These are phyloP conservation scores for Etheostoma spectabile DNA, from an alignment of 2,113 vertebrate species.

Conservation along the genomic window DNA sequence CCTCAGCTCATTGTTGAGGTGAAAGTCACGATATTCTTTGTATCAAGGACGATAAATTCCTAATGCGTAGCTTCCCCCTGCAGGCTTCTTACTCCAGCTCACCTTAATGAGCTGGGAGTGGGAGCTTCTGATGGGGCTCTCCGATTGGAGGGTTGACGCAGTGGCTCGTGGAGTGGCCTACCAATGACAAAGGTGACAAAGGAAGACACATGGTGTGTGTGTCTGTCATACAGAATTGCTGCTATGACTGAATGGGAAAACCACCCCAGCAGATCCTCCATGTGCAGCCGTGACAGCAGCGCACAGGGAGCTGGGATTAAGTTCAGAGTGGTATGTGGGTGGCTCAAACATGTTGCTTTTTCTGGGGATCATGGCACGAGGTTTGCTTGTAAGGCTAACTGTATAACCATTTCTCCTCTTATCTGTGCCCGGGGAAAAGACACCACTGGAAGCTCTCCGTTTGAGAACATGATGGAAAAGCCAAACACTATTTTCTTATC, in stretches of 20 bases:
- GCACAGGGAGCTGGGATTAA: conserved; percentile 40
- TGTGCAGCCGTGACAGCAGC: conserved; percentile 44
- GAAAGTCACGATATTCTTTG: conserved; percentile 73
- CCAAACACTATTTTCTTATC: neutral
- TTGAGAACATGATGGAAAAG: conserved; percentile 16
- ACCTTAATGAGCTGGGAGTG: conserved; percentile 65
- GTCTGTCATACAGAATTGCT: conserved; percentile 26
- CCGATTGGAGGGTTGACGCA: conserved; percentile 58
- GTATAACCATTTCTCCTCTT: conserved; percentile 21
- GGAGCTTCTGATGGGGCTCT: conserved; percentile 63
- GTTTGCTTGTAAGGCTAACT: conserved; percentile 31
- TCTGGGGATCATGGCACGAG: neutral
- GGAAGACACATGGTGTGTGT: conserved; percentile 31
- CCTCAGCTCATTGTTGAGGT: conserved; percentile 40
- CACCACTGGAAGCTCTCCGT: conserved; percentile 1
- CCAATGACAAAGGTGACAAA: conserved; percentile 69
- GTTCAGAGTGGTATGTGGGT: conserved; percentile 46
- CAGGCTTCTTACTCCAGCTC: conserved; percentile 64
- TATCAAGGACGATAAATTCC: conserved; percentile 74
- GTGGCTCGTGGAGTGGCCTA: conserved; percentile 51
- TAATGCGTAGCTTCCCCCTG: conserved; percentile 63
- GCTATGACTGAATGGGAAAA: conserved; percentile 48
- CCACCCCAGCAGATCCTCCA: conserved; percentile 23
- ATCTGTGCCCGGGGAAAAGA: conserved; percentile 13
- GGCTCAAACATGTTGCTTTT: conserved; percentile 52